Conservation (phyloP, 1,140 invertebrate species). For the Drosophila ananassae region DNA sequence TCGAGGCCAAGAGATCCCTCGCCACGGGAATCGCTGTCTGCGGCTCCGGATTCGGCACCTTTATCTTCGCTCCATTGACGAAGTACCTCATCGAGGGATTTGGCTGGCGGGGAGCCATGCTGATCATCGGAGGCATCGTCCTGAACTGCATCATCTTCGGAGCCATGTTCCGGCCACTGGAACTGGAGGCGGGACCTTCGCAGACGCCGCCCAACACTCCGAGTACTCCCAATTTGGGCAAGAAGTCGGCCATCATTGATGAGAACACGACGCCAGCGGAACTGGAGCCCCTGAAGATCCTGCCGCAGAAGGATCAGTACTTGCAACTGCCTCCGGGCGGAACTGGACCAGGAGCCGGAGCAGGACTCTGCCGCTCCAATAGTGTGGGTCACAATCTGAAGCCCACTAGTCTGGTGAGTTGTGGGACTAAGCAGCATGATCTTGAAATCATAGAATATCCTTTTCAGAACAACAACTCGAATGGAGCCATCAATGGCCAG, state of each 20-base stretch:
- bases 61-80: constrained; percentile 92
- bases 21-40: constrained; percentile 98
- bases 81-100: constrained; percentile 87
- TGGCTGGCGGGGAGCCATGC: constrained; percentile 90
- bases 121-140: constrained; percentile 92
- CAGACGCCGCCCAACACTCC: constrained; percentile 57
- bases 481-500: constrained; percentile 55
- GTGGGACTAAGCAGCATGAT: too few species aligned
- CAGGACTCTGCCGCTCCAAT: constrained; percentile 71
- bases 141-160: constrained; percentile 94
- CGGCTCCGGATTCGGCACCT: constrained; percentile 95
- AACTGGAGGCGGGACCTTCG: constrained; percentile 73
- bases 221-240: constrained; percentile 44
- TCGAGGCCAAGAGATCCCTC: constrained; percentile 94
- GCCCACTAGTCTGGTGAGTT: constrained; percentile 48
- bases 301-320: constrained; percentile 61
- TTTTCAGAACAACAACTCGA: constrained; percentile 68
- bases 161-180: constrained; percentile 90
- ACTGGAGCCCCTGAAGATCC: constrained; percentile 67
- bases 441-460: not conserved
- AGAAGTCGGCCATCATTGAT: constrained; percentile 73
- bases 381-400: constrained; percentile 75
- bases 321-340: constrained; percentile 63
- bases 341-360: constrained; percentile 28
- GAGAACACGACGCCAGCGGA: constrained; percentile 75